Evolutionary conservation across 2,113 vertebrate genomes (phyloP).

Genomic region (Hymenochirus boettgeri): DNA sequence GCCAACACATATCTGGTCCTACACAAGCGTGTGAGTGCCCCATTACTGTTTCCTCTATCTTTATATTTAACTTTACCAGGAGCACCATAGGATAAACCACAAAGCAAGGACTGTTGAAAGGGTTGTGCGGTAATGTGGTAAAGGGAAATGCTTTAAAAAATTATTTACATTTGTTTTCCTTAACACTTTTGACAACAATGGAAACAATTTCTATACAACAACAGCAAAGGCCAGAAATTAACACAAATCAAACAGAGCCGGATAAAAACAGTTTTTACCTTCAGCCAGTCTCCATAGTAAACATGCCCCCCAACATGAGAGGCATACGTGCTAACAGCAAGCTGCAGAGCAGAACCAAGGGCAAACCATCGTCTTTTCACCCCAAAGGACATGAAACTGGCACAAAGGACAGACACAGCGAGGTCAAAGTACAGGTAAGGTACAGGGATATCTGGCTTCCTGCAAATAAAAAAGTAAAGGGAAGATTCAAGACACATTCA

Average conservation of each 20-base stretch:
- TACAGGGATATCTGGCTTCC: slow-evolving; percentile 89
- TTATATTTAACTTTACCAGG: no score
- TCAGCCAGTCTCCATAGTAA: slow-evolving; percentile 89
- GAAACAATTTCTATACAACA: no score
- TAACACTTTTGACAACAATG: no score
- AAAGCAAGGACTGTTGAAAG: no score
- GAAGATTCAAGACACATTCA: neutral
- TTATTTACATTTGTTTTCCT: no score
- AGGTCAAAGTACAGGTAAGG: slow-evolving; percentile 91
- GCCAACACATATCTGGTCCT: no score
- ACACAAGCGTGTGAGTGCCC: no score
- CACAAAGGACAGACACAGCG: slow-evolving; percentile 84
- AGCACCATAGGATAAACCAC: no score
- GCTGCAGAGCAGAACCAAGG: slow-evolving; percentile 74
- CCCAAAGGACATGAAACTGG: slow-evolving; percentile 96
- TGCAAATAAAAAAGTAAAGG: slow-evolving; percentile 50
- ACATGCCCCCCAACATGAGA: slow-evolving; percentile 78
- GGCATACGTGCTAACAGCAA: slow-evolving; percentile 80
- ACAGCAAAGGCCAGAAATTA: no score
- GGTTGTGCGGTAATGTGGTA: no score
- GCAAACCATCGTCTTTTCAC: slow-evolving; percentile 96
- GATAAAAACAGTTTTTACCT: slow-evolving; percentile 62
- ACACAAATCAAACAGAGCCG: neutral
- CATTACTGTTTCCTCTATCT: no score
- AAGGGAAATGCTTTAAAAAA: no score